Percentiles rank a stretch among this genome's conserved stretches.
Conservation (phyloP, 2,113 vertebrate genomes). For the Ursus arctos region DNA sequence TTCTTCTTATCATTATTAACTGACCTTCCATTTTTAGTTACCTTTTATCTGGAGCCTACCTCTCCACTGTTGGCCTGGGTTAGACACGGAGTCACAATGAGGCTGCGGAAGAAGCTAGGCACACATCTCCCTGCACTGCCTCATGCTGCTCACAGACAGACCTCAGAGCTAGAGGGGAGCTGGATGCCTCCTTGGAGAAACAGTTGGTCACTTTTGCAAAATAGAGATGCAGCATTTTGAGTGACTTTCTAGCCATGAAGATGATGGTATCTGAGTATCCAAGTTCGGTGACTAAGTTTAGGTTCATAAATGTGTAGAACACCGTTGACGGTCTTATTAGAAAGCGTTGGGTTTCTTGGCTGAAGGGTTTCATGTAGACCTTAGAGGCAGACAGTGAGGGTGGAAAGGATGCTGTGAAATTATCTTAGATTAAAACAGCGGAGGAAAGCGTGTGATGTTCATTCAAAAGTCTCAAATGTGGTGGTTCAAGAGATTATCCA, state of each 20-base stretch:
- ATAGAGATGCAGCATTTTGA: conserved; percentile 10
- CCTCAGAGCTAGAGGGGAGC: neutral
- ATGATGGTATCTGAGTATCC: neutral
- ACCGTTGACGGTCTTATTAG: neutral
- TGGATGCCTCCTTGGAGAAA: neutral
- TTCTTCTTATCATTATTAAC: neutral
- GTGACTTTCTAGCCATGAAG: neutral
- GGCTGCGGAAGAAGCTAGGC: neutral
- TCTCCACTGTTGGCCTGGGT: neutral
- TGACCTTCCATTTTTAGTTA: neutral
- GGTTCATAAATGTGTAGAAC: neutral
- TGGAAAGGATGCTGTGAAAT: neutral
- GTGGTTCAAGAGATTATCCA: neutral
- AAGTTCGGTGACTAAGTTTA: conserved; percentile 13
- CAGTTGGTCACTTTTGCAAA: neutral
- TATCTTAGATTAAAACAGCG: neutral
- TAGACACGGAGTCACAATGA: neutral
- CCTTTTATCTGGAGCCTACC: neutral
- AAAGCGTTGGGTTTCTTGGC: neutral
- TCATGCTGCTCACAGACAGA: neutral
- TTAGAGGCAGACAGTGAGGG: neutral
- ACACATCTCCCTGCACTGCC: neutral
- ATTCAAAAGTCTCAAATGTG: neutral
- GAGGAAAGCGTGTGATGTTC: neutral
- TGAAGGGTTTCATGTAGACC: neutral